A percentile compares a stretch with the other conserved stretches of the same genome.
phyloP scores from a whole-genome alignment of 2,797 vertebrate species.

The Synaphobranchus kaupii region DNA sequence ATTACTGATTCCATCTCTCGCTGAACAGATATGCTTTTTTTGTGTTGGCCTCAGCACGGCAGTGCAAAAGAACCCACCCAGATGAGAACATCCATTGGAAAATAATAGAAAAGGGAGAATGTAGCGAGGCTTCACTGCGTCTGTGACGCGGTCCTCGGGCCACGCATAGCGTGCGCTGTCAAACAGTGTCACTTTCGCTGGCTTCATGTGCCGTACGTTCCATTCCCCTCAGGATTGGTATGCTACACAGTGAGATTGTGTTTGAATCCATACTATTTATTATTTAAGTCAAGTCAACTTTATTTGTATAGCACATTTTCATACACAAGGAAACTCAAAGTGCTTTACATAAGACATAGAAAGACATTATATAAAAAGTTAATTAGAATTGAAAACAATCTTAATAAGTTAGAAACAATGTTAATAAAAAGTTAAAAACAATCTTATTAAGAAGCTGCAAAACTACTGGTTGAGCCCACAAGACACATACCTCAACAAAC shows the following conservation, averaged over 20 bases:
- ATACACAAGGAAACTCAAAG: too few species aligned
- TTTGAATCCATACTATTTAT: constrained; percentile 12
- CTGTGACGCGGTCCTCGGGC: neutral
- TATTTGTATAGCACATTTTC: too few species aligned
- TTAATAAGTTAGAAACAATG: too few species aligned
- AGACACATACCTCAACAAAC: too few species aligned
- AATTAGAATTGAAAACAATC: too few species aligned
- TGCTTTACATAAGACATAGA: too few species aligned
- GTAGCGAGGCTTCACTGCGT: neutral
- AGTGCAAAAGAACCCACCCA: neutral
- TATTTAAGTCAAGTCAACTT: too few species aligned
- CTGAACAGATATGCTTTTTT: neutral
- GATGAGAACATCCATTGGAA: neutral
- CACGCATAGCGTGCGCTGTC: neutral
- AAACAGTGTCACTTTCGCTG: neutral
- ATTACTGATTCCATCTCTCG: constrained; percentile 49
- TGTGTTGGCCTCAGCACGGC: neutral
- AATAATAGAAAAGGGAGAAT: neutral
- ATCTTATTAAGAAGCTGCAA: too few species aligned
- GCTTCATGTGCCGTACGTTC: neutral
- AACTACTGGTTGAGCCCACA: too few species aligned
- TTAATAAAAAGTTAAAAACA: too few species aligned
- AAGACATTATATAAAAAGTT: too few species aligned
- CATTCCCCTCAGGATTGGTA: neutral
- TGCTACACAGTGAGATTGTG: neutral